Conservation (phyloP, 2,888 invertebrate species). For the Sialis lutaria region DNA sequence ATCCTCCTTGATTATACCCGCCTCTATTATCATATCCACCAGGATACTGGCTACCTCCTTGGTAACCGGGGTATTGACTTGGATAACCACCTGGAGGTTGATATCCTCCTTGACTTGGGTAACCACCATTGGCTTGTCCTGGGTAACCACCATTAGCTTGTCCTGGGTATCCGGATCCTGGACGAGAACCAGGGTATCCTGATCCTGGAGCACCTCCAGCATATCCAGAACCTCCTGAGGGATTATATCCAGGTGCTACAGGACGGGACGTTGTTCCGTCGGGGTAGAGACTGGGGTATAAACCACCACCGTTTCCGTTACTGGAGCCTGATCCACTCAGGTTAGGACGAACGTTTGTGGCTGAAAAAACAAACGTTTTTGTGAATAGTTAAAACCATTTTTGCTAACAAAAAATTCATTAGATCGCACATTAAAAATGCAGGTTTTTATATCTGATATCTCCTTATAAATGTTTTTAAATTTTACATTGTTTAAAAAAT, state of each 20-base stretch:
- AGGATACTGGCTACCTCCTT: background rate
- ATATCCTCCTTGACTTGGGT: slow-evolving; percentile 9
- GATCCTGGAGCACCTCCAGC: slow-evolving; percentile 5
- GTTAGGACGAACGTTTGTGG: slow-evolving; percentile 5
- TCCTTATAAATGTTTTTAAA: no score
- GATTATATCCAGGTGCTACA: slow-evolving; percentile 2
- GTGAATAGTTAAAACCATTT: no score
- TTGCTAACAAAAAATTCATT: background rate
- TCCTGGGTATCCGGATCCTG: slow-evolving; percentile 5
- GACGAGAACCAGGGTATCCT: slow-evolving; percentile 6
- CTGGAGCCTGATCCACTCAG: slow-evolving; percentile 10
- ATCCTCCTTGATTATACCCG: slow-evolving; percentile 12
- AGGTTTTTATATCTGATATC: no score
- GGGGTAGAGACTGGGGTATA: slow-evolving; percentile 3
- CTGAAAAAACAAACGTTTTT: slow-evolving; percentile 4
- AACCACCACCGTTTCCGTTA: background rate
- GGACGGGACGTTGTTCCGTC: slow-evolving; percentile 5
- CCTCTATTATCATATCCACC: background rate
- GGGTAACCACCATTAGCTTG: background rate
- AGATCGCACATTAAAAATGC: no score
- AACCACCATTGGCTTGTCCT: slow-evolving; percentile 9
- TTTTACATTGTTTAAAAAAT: no score
- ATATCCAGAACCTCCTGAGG: slow-evolving; percentile 3
- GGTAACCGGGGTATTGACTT: slow-evolving; percentile 8
- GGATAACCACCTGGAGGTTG: slow-evolving; percentile 12